These are phyloP conservation scores for Ips nitidus DNA, from an alignment of 1,140 invertebrate genomes.

Conservation along the genomic window DNA sequence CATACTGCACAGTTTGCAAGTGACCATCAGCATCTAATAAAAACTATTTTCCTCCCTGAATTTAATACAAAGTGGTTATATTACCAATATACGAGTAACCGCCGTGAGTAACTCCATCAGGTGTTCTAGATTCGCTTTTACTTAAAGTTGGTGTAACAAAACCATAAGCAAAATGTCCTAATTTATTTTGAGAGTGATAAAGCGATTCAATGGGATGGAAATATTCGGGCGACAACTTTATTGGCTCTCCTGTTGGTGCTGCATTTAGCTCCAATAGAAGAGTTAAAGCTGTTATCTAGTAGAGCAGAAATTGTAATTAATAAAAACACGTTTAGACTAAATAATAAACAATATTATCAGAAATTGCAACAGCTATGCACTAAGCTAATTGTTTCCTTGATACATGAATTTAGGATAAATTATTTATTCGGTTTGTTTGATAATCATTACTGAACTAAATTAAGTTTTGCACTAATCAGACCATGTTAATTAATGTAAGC, in stretches of 20 bases:
- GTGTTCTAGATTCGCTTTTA: slow-evolving; percentile 64
- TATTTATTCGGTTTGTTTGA: too few species aligned
- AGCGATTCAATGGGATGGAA: slow-evolving; percentile 53
- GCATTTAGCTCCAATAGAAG: not conserved
- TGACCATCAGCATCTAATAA: slow-evolving; percentile 63
- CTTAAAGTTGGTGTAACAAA: slow-evolving; percentile 66
- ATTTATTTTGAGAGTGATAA: slow-evolving; percentile 63
- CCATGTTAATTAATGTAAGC: too few species aligned
- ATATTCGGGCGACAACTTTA: slow-evolving; percentile 27
- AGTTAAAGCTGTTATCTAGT: too few species aligned
- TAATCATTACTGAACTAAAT: too few species aligned
- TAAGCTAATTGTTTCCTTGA: too few species aligned
- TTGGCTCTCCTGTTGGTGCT: slow-evolving; percentile 3
- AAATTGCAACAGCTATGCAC: too few species aligned
- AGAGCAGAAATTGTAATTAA: too few species aligned
- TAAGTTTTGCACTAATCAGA: too few species aligned
- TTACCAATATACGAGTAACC: slow-evolving; percentile 39
- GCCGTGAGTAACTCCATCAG: slow-evolving; percentile 62
- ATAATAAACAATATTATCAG: too few species aligned
- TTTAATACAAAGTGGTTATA: slow-evolving; percentile 1
- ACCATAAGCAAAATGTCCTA: slow-evolving; percentile 67
- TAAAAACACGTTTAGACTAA: too few species aligned
- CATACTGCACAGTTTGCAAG: slow-evolving; percentile 66
- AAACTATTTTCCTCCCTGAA: not conserved
- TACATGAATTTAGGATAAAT: too few species aligned